A percentile compares a stretch with the other conserved stretches of the same genome.
Conservation (phyloP, 2,113 vertebrate genomes). For the Candoia aspera region DNA sequence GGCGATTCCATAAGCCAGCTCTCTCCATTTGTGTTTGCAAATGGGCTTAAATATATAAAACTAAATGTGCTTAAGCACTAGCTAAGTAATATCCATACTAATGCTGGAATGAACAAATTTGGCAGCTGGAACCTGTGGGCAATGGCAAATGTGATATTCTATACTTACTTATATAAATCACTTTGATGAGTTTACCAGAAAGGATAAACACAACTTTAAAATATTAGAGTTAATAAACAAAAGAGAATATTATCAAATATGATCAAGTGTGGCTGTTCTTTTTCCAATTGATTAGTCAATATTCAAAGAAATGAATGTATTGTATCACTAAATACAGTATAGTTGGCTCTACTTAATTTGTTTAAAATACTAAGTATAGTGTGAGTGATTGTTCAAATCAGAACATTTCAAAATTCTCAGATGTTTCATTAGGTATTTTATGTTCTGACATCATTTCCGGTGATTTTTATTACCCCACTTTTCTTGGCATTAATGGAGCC, state of each 20-base stretch:
- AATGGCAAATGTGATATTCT: not conserved
- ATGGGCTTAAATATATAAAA: not conserved
- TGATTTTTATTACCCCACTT: conserved; percentile 4
- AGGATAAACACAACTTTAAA: not conserved
- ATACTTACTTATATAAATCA: not conserved
- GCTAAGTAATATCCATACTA: not conserved
- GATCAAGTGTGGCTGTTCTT: not conserved
- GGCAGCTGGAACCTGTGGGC: too few species aligned
- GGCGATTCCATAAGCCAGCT: too few species aligned
- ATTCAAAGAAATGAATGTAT: not conserved
- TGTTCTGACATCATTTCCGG: not conserved
- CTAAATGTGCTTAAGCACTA: not conserved
- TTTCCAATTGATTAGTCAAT: not conserved
- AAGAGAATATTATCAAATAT: not conserved
- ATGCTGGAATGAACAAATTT: too few species aligned
- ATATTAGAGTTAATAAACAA: conserved; percentile 1
- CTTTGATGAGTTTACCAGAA: not conserved
- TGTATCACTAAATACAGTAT: not conserved
- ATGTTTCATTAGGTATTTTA: not conserved
- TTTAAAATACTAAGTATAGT: not conserved
- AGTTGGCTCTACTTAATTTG: not conserved
- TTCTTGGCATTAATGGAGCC: conserved; percentile 46
- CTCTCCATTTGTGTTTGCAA: not conserved
- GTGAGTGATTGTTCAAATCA: not conserved
- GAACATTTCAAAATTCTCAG: not conserved